Base-by-base conservation (phyloP, 2,113 vertebrate genomes). In the Girardinichthys multiradiatus region DNA sequence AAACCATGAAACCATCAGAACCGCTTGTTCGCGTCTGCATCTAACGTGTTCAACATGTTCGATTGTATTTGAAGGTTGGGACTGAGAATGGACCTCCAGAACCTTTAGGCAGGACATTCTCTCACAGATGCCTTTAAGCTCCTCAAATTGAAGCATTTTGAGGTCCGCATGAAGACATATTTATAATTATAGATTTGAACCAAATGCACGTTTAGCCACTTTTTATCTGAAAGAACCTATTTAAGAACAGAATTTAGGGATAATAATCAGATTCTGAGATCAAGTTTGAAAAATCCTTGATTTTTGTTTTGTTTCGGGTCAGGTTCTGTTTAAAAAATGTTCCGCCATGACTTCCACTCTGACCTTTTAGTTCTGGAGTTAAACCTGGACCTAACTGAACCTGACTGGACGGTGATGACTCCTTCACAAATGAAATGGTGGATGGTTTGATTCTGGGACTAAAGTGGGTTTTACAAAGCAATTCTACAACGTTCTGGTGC, bases 171-270 rank as follows among this genome's bases (percentile, higher is more conserved):
- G 89, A 91, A 92, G 87, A 66, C 90, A 92, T 95, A 95, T 95
- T 95, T 96, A 95, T 95, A 96, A 94, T 92, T 92, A 89, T 92
- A 90, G 80, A 62, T 92, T 94, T 88, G 87, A 68, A 85, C 74
- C 71, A 83, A 69, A 95, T 80, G 91, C 92, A 93, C 93, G 85
- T 90, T 92, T 88, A 54, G 29, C 29, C 89, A 81, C 78, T 91
- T 93, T 87, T 91, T 92, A 90, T 92, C 91, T 84, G n/a, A 82
- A 89, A 77, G 82, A 85, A 19, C 76, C 85, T 74, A 87, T 76
- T 77, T 68, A 82, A 70, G 62, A 54, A n/a, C 2, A n/a, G 17
- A n/a, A 54, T 21, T 17, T 17, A 48, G 17, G 24, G 35, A 35
- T 35, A 7, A 35, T 35, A 35, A 35, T 35, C 35, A 54, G 48